Percentiles rank a stretch among this genome's conserved stretches.
Conservation (phyloP, 2,113 vertebrate genomes). For the Oreotrochilus melanogaster region DNA sequence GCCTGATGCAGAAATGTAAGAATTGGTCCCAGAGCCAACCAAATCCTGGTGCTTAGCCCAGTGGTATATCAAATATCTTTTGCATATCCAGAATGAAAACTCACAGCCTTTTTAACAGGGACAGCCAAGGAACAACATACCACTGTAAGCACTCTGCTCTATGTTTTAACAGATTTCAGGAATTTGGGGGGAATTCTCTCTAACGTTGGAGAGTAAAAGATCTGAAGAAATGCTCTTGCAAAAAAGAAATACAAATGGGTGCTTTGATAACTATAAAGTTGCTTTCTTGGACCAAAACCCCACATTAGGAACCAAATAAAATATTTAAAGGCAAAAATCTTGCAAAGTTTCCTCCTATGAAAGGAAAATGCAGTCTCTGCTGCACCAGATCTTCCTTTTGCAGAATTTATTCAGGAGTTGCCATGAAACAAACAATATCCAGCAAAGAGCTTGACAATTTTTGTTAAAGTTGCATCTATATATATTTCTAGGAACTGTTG, state of each 20-base stretch:
- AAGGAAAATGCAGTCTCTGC: conserved; percentile 31
- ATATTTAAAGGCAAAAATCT: conserved; percentile 65
- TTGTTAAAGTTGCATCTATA: conserved; percentile 22
- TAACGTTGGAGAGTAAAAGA: conserved; percentile 24
- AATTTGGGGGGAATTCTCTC: conserved; percentile 62
- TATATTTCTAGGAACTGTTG: background rate
- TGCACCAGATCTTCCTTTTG: conserved; percentile 21
- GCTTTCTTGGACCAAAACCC: conserved; percentile 48
- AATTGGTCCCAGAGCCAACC: conserved; percentile 45
- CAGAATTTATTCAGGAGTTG: conserved; percentile 28
- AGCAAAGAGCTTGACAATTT: conserved; percentile 5
- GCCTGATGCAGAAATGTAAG: conserved; percentile 63
- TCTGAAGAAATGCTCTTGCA: conserved; percentile 41
- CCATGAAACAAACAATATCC: conserved; percentile 14
- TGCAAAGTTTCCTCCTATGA: conserved; percentile 29
- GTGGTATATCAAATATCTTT: conserved; percentile 55
- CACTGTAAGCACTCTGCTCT: conserved; percentile 27
- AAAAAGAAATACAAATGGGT: conserved; percentile 39
- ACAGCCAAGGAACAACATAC: conserved; percentile 17
- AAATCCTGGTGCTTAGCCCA: conserved; percentile 61
- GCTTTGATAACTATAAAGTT: conserved; percentile 53
- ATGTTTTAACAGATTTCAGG: conserved; percentile 60
- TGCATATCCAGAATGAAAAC: conserved; percentile 59
- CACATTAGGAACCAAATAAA: conserved; percentile 49
- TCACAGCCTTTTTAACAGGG: conserved; percentile 24